Evolutionary conservation across 2,797 vertebrate genomes (phyloP).

Genomic region (Microctenopoma steveboyesi): DNA sequence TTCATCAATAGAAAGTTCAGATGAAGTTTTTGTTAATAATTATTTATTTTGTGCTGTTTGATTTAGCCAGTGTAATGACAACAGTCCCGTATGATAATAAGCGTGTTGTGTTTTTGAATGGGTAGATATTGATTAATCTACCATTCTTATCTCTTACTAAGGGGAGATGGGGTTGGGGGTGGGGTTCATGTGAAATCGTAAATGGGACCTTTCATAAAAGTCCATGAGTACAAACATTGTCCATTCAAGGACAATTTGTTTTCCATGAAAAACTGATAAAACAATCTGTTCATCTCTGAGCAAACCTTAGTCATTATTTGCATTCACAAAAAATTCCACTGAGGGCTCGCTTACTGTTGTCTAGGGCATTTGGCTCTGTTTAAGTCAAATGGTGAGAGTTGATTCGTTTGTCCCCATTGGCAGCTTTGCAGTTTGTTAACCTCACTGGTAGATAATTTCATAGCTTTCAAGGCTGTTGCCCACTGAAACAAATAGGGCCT

Average conservation of each 20-base stretch:
- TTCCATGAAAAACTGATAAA: constrained; percentile 86
- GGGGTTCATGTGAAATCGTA: constrained; percentile 82
- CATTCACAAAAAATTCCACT: constrained; percentile 81
- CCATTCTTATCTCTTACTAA: constrained; percentile 74
- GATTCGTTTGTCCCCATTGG: constrained; percentile 62
- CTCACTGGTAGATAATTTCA: constrained; percentile 83
- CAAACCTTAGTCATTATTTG: constrained; percentile 85
- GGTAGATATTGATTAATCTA: constrained; percentile 82
- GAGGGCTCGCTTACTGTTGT: constrained; percentile 59
- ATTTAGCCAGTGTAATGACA: constrained; percentile 22
- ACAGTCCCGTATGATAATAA: constrained; percentile 29
- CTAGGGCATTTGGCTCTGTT: constrained; percentile 56
- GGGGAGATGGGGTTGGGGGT: constrained; percentile 14
- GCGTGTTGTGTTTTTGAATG: constrained; percentile 67
- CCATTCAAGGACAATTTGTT: constrained; percentile 87
- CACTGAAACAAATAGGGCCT: constrained; percentile 59
- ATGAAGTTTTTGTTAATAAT: neutral
- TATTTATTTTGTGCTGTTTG: constrained; percentile 15
- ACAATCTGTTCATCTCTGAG: constrained; percentile 81
- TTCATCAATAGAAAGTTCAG: constrained; percentile 1
- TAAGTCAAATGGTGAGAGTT: constrained; percentile 58
- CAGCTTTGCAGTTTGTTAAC: constrained; percentile 75
- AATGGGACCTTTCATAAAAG: constrained; percentile 87
- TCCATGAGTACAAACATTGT: constrained; percentile 83
- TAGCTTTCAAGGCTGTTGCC: constrained; percentile 77